These are phyloP conservation scores for Boloria euphrosyne DNA, from an alignment of 2,888 invertebrate species.

Conservation along the genomic window DNA sequence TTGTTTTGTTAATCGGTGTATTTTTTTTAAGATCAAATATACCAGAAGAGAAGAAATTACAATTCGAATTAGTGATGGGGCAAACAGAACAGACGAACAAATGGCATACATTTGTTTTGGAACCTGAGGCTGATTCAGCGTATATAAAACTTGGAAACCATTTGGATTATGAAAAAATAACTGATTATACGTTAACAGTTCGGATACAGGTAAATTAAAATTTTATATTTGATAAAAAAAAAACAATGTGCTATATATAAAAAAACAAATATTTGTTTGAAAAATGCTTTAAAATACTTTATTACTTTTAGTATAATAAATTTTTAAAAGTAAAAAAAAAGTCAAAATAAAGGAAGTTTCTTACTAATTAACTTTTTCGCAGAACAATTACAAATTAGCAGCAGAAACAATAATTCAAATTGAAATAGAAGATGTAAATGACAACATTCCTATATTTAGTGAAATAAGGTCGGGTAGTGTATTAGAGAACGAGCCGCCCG, in stretches of 20 bases:
- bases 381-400: conserved; percentile 90
- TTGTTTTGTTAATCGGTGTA: conserved; percentile 10
- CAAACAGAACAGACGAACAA: conserved; percentile 94
- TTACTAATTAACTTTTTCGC: conserved; percentile 45
- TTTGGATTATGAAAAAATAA: conserved; percentile 92
- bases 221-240: neutral
- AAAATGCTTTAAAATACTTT: too few species aligned
- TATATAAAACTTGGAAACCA: conserved; percentile 88
- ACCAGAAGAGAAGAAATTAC: conserved; percentile 86
- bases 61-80: conserved; percentile 91
- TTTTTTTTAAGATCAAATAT: conserved; percentile 93
- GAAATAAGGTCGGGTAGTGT: conserved; percentile 91
- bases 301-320: too few species aligned
- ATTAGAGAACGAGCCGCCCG: conserved; percentile 91
- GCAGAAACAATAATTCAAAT: conserved; percentile 91
- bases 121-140: conserved; percentile 86
- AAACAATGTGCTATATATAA: too few species aligned
- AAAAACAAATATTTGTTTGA: too few species aligned
- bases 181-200: conserved; percentile 91
- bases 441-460: conserved; percentile 93
- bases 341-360: conserved; percentile 2
- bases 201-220: conserved; percentile 83
- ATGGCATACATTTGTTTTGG: conserved; percentile 87
- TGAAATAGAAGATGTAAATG: conserved; percentile 93
- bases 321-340: too few species aligned